Base-by-base conservation (phyloP, 2,888 invertebrate species). In the Diaprepes abbreviatus region DNA sequence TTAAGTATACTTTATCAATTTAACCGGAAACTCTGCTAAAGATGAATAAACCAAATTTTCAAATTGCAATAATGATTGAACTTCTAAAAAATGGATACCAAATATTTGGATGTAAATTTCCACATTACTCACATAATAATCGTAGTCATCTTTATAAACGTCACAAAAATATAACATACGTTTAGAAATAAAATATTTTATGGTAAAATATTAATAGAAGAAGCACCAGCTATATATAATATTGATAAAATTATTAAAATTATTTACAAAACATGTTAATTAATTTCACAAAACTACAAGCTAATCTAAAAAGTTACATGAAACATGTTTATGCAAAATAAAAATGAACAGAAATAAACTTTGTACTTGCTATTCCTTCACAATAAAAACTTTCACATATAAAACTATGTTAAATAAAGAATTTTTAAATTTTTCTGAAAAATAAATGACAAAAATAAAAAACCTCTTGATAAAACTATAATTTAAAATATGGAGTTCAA, bases 201-300 rank as follows among this genome's bases (percentile, higher is more conserved):
- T 16, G 10, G 14, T 38, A 50, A 36, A 63, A 43, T 38, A 64
- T 38, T 54, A 54, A 48, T 33, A 52, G 17, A 66, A 66, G 66
- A 66, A 66, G 66, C 62, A 63, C 57, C 59, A 70, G 50, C 33
- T 64, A 63, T 57, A 48, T 58, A 59, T 66, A 59, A 59, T 58
- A 58, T 57, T 59, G 43, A 65, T 33, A 65, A 66, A 48, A 19
- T 38, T 24, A 59, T n/a, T n/a, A n/a, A n/a, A n/a, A n/a, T n/a
- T 64, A 70, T 64, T 59, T 57, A 54, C 57, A 70, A 70, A 70
- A 55, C 6, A 24, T 45, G 48, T 62, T 62, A 57, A 63, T 36
- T 52, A 16, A 69, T 69, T 69, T 64, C 63, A 70, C 60, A 45
- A 62, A 57, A 48, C 40, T 50, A 70, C 10, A 40, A 19, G 14